Evolutionary conservation across 2,113 vertebrate genomes (phyloP).

Genomic region (Malurus alboscapulatus): DNA sequence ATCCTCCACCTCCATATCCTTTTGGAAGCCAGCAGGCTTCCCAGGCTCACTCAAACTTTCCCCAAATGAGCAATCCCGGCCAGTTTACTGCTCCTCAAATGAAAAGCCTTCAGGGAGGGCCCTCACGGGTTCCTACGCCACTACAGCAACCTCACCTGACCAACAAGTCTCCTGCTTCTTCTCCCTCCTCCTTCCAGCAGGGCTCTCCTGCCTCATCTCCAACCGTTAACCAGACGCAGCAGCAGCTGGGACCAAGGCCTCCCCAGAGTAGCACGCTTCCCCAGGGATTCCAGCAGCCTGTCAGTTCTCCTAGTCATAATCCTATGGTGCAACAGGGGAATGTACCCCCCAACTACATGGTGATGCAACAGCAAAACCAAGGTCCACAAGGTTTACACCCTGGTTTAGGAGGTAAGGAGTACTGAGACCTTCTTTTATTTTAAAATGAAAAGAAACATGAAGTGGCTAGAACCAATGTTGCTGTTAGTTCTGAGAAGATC

Average conservation of each 20-base stretch:
- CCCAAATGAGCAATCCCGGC: slow-evolving; percentile 79
- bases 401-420: slow-evolving; percentile 83
- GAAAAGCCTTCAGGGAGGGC: slow-evolving; percentile 88
- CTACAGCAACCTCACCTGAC: slow-evolving; percentile 90
- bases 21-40: slow-evolving; percentile 97
- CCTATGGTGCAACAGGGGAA: slow-evolving; percentile 88
- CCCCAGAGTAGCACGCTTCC: slow-evolving; percentile 82
- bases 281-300: slow-evolving; percentile 92
- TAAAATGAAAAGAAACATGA: background rate
- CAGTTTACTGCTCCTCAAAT: slow-evolving; percentile 94
- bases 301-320: slow-evolving; percentile 92
- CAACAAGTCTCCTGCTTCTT: slow-evolving; percentile 95
- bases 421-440: slow-evolving; percentile 39
- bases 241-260: slow-evolving; percentile 88
- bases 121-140: slow-evolving; percentile 86
- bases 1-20: slow-evolving; percentile 96
- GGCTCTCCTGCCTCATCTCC: slow-evolving; percentile 96
- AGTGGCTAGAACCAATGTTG: background rate
- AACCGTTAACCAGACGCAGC: slow-evolving; percentile 88
- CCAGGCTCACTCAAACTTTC: slow-evolving; percentile 84
- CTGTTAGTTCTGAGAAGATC: background rate
- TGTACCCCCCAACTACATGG: slow-evolving; percentile 92
- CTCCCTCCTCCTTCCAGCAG: slow-evolving; percentile 98
- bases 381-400: slow-evolving; percentile 89
- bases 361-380: slow-evolving; percentile 93